A percentile compares a stretch with the other conserved stretches of the same genome.
These are phyloP conservation scores for Vidua macroura DNA, from an alignment of 2,113 vertebrate species.

Conservation along the genomic window DNA sequence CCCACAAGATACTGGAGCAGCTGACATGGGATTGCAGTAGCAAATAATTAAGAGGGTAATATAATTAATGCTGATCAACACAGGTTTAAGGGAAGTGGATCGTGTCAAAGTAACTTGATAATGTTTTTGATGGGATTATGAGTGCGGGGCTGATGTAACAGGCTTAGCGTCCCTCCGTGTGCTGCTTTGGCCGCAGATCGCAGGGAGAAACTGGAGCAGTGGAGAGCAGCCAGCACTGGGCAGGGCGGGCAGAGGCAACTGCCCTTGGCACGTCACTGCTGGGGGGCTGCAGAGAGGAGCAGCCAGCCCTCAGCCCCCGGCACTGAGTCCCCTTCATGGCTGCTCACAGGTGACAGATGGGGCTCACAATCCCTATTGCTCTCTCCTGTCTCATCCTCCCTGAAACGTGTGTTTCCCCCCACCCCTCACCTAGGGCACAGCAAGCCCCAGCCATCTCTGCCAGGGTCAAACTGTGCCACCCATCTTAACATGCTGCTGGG, in stretches of 20 bases:
- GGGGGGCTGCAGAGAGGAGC: not conserved
- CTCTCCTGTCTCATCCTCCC: not conserved
- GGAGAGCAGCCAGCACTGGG: not conserved
- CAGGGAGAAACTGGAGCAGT: conserved; percentile 16
- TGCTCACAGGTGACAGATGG: not conserved
- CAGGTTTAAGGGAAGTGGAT: conserved; percentile 65
- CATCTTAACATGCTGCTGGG: accelerated
- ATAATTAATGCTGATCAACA: conserved; percentile 66
- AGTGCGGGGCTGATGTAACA: conserved; percentile 45
- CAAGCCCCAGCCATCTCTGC: not conserved
- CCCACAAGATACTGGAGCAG: conserved; percentile 16
- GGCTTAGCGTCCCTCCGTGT: conserved; percentile 10
- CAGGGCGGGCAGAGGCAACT: accelerated
- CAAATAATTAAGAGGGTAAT: conserved; percentile 68
- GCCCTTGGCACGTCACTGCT: accelerated
- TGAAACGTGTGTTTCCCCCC: not conserved
- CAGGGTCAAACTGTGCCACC: accelerated
- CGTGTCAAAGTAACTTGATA: conserved; percentile 64
- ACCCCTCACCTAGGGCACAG: not conserved
- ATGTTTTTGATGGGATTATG: conserved; percentile 65
- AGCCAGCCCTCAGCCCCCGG: not conserved
- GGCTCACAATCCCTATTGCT: not conserved
- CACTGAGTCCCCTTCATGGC: not conserved
- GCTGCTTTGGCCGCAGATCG: not conserved
- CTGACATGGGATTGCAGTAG: conserved; percentile 35